Base-by-base conservation (phyloP, 2,797 vertebrate genomes). In the Podarcis siculus region DNA sequence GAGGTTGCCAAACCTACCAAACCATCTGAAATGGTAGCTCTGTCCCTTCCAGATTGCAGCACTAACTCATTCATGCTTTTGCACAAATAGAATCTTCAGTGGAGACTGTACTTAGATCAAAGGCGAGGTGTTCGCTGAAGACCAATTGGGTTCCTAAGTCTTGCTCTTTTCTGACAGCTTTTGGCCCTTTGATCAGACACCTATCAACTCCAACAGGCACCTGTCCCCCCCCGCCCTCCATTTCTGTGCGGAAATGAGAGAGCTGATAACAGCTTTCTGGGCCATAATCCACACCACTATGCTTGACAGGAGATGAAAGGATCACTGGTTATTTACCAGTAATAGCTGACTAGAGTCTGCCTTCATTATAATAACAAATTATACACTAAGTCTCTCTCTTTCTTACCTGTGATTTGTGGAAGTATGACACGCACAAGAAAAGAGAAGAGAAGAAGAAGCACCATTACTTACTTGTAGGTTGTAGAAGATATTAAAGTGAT, bases 231-330 rank as follows among this genome's bases (percentile, higher is more conserved):
- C 58, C 49, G 7, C 6, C 8, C 6, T 81, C 96, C 95, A 97
- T 98, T 98, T 98, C 97, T 98, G 97, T 97, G 96, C 96, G 97
- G 98, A 98, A 98, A 98, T 96, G 96, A 97, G 97, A 95, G 95
- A 97, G 97, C 96, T 97, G 97, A 98, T 97, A 96, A 96, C 96
- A 97, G 97, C 96, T 95, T 97, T 97, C 97, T 96, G 97, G 75
- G 97, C 97, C 96, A 96, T 98, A 97, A 97, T 97, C 94, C 39
- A 0, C 89, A 94, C 96, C 95, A 93, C 95, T 96, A 96, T 96
- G 95, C 96, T 97, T 98, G 98, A 97, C 97, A 97, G 97, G 96
- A 98, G 98, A 98, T 99, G 98, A 98, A 98, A 98, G 97, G 96
- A 96, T 95, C 92, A 92, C 97, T 97, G 97, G 97, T 98, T 98